Evolutionary conservation across 2,888 invertebrate species (phyloP).

Genomic region (Embidobia sp.): DNA sequence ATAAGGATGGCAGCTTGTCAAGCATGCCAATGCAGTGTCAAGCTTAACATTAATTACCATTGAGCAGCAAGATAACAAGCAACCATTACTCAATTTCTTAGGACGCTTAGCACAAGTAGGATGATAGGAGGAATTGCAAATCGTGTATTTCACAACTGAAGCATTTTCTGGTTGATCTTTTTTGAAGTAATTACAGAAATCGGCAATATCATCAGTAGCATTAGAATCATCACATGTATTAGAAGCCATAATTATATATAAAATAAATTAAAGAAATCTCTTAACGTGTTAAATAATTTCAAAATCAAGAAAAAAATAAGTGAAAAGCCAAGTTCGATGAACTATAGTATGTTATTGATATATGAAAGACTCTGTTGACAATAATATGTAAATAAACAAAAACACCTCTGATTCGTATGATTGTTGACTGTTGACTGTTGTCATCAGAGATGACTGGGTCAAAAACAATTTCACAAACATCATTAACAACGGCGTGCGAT

Average conservation of each 20-base stretch:
- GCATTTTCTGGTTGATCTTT: neutral
- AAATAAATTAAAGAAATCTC: too few relatives aligned
- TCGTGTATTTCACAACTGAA: neutral
- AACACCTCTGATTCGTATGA: too few relatives aligned
- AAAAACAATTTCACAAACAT: slow-evolving; percentile 68
- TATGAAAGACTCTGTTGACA: too few relatives aligned
- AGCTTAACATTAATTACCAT: neutral
- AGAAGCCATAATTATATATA: too few relatives aligned
- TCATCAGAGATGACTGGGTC: slow-evolving; percentile 65
- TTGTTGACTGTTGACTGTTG: too few relatives aligned
- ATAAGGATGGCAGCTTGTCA: neutral
- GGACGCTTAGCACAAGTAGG: slow-evolving; percentile 1
- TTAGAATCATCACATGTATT: too few relatives aligned
- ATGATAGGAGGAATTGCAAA: slow-evolving; percentile 2
- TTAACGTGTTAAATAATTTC: too few relatives aligned
- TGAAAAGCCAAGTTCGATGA: too few relatives aligned
- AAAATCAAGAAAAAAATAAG: too few relatives aligned
- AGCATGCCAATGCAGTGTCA: neutral
- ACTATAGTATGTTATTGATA: too few relatives aligned
- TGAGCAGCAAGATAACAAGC: neutral
- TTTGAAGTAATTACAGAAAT: neutral
- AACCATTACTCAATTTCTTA: neutral
- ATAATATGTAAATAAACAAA: too few relatives aligned
- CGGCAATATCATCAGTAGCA: too few relatives aligned
- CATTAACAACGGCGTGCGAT: slow-evolving; percentile 63